Percentiles rank a stretch among this genome's conserved stretches.
These are phyloP conservation scores for Sander lucioperca DNA, from an alignment of 2,113 vertebrate species.

Conservation along the genomic window DNA sequence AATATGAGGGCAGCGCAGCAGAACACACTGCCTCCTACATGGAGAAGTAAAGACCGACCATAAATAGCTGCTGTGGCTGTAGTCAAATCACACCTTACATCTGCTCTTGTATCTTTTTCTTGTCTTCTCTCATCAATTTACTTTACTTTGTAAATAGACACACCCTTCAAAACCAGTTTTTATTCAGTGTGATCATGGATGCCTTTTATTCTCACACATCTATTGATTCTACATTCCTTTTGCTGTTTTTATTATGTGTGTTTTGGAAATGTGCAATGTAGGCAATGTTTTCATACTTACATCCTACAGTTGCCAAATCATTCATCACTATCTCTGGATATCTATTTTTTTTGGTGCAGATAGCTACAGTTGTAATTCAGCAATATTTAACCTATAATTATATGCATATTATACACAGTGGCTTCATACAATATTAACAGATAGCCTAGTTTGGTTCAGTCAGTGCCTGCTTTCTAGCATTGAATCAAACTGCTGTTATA, in stretches of 20 bases:
- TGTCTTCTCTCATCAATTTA: neutral
- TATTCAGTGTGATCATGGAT: neutral
- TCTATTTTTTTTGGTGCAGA: neutral
- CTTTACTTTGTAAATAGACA: neutral
- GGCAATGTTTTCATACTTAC: neutral
- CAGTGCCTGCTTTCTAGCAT: slow-evolving; percentile 8
- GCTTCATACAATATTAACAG: slow-evolving; percentile 14
- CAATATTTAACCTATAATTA: neutral
- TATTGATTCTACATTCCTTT: neutral
- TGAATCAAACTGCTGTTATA: neutral
- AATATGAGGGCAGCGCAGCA: slow-evolving; percentile 74
- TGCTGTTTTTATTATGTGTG: neutral
- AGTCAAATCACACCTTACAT: slow-evolving; percentile 13
- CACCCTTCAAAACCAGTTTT: neutral
- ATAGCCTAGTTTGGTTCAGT: slow-evolving; percentile 4
- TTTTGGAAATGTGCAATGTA: neutral
- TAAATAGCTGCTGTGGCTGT: slow-evolving; percentile 37
- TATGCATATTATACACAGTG: slow-evolving; percentile 5
- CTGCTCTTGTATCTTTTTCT: neutral
- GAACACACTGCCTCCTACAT: slow-evolving; percentile 60
- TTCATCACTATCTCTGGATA: neutral
- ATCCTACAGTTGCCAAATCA: neutral
- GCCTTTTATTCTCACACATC: neutral
- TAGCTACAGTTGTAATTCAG: neutral
- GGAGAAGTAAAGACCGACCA: slow-evolving; percentile 25